Base-by-base conservation (phyloP, 2,797 vertebrate species). In the Anolis apletophallus region DNA sequence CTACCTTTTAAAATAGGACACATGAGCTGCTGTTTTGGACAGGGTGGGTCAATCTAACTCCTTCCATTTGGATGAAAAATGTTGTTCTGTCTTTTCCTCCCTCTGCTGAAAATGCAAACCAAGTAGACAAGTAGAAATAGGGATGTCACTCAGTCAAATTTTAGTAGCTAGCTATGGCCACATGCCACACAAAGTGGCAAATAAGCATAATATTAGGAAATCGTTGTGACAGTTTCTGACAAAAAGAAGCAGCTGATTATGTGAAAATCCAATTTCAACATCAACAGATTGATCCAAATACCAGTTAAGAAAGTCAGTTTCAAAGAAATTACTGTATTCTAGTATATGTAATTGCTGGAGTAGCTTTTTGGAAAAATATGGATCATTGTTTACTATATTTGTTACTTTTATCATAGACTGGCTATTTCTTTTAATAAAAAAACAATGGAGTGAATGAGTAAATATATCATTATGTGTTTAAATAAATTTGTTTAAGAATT, bases 211-310 rank as follows among this genome's bases (percentile, higher is more conserved):
- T 59, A 59, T 72, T 57, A 78, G 32, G 50, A 55, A 29, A 54
- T 55, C 13, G 26, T 32, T 79, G 36, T 57, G 52, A 54, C 34
- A 71, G 26, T 23, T 57, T 40, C 54, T 57, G 54, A 85, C 76
- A 36, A 57, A 84, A 78, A 71, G 76, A 78, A 54, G 32, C 23
- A 46, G 40, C 52, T 79, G n/a, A 59, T 71, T 26, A 50, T 59
- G 16, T 59, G 69, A 72, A 80, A 46, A 85, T 85, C 76, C 23
- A 57, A 68, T 85, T 85, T 79, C 78, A 57, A 57, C 50, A 85
- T 23, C 64, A 79, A 79, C 64, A 46, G 76, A 40, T 57, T 57
- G 84, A 71, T 59, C 34, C 23, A 72, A 85, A 80, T 59, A 55
- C 50, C 46, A 85, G 67, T 71, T 50, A 72, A 59, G 29, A 80